phyloP scores from a whole-genome alignment of 2,888 invertebrate genomes.

The Sclerodermus sp. region DNA sequence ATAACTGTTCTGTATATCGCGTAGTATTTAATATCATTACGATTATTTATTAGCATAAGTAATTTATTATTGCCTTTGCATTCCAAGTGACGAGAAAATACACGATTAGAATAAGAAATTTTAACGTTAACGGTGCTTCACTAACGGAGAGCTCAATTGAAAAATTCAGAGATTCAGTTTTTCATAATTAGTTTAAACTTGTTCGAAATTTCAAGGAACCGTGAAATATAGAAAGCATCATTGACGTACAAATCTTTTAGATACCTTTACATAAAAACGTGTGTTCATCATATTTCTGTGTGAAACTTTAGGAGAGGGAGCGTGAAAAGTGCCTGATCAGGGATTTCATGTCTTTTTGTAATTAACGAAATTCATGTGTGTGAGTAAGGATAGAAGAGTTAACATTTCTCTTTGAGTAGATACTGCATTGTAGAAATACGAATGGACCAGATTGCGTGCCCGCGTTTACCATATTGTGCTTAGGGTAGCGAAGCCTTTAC shows the following conservation, averaged over 20 bases:
- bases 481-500: slow-evolving; percentile 39
- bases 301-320: slow-evolving; percentile 14
- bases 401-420: too few species aligned
- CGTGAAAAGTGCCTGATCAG: slow-evolving; percentile 38
- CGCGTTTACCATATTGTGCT: slow-evolving; percentile 20
- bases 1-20: slow-evolving; percentile 48
- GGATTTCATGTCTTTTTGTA: slow-evolving; percentile 9
- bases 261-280: slow-evolving; percentile 36
- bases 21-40: slow-evolving; percentile 44
- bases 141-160: too few species aligned
- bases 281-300: slow-evolving; percentile 47
- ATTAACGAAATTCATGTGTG: background rate
- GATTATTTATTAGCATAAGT: slow-evolving; percentile 51
- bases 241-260: slow-evolving; percentile 37
- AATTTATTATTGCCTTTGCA: slow-evolving; percentile 54
- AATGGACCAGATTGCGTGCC: slow-evolving; percentile 25
- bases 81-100: slow-evolving; percentile 41
- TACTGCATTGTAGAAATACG: slow-evolving; percentile 6
- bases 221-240: slow-evolving; percentile 20
- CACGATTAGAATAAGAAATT: slow-evolving; percentile 11
- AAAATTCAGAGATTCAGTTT: too few species aligned
- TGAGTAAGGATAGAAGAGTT: slow-evolving; percentile 2
- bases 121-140: slow-evolving; percentile 24
- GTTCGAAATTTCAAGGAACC: background rate
- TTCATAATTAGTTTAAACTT: too few species aligned